Evolutionary conservation across 1,140 invertebrate species (phyloP).

Genomic region (Stratiolaelaps scimitus): DNA sequence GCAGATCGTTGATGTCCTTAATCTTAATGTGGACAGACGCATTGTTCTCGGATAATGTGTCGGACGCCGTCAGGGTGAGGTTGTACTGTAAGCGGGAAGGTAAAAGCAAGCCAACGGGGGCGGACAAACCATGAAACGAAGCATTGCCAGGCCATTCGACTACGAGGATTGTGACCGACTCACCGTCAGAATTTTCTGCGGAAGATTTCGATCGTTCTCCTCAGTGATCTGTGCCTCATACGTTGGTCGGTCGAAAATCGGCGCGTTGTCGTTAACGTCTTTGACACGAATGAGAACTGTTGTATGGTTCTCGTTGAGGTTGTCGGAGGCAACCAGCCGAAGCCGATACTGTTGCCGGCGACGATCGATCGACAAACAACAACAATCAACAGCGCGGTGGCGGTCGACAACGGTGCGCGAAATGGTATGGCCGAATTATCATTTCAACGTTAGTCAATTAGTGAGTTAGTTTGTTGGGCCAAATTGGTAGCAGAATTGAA

Average conservation of each 20-base stretch:
- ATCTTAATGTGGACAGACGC: conserved; percentile 62
- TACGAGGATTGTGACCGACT: conserved; percentile 27
- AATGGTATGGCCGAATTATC: no score
- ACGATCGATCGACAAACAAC: no score
- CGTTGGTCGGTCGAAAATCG: conserved; percentile 78
- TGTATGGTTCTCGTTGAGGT: conserved; percentile 88
- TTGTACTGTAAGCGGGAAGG: conserved; percentile 54
- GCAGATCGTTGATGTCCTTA: conserved; percentile 60
- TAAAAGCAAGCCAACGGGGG: conserved; percentile 30
- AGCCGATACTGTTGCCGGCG: conserved; percentile 62
- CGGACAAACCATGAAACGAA: background rate
- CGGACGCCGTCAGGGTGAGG: conserved; percentile 68
- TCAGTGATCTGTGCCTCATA: conserved; percentile 89
- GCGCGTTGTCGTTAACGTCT: conserved; percentile 80
- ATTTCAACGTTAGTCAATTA: no score
- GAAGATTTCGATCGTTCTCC: conserved; percentile 82
- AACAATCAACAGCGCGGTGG: no score
- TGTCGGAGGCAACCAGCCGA: conserved; percentile 79
- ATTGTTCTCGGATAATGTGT: conserved; percentile 67
- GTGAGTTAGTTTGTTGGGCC: no score
- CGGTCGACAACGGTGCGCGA: no score
- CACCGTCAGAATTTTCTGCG: conserved; percentile 83
- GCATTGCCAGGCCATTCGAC: background rate
- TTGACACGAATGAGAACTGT: conserved; percentile 89
- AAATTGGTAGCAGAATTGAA: no score